phyloP scores from a whole-genome alignment of 2,888 invertebrate species.

The Pharmacophagus antenor region DNA sequence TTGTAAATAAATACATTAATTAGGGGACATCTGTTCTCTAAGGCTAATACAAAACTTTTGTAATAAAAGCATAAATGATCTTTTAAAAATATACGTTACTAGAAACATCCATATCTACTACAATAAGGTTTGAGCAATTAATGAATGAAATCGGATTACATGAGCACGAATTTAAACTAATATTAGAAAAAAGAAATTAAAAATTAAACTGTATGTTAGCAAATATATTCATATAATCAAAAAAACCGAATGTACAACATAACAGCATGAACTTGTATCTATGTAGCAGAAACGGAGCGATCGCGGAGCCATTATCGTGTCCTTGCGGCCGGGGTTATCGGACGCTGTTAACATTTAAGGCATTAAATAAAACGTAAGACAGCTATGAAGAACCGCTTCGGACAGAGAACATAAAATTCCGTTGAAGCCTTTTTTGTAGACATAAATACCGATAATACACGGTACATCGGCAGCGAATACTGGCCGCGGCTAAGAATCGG shows the following conservation, averaged over 20 bases:
- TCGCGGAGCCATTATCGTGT: conserved; percentile 59
- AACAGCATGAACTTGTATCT: conserved; percentile 39
- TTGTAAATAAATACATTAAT: too few relatives aligned
- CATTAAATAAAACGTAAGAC: conserved; percentile 68
- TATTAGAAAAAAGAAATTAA: not conserved
- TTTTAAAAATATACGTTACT: too few relatives aligned
- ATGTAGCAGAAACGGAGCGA: conserved; percentile 39
- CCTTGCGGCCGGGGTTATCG: conserved; percentile 77
- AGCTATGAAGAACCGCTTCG: conserved; percentile 73
- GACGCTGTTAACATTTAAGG: conserved; percentile 76
- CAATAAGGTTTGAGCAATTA: not conserved
- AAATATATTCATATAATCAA: not conserved
- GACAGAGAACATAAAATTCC: conserved; percentile 71
- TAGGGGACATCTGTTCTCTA: too few relatives aligned
- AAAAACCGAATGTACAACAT: not conserved
- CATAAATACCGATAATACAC: conserved; percentile 70
- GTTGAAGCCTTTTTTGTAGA: conserved; percentile 72
- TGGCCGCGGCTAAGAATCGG: conserved; percentile 49
- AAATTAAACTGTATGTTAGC: not conserved
- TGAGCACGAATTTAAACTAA: not conserved
- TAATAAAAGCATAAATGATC: too few relatives aligned
- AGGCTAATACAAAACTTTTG: too few relatives aligned
- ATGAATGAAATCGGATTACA: not conserved
- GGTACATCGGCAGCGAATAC: conserved; percentile 52
- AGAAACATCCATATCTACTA: too few relatives aligned